Evolutionary conservation across 2,797 vertebrate genomes (phyloP).

Genomic region (Cossypha polioptera): DNA sequence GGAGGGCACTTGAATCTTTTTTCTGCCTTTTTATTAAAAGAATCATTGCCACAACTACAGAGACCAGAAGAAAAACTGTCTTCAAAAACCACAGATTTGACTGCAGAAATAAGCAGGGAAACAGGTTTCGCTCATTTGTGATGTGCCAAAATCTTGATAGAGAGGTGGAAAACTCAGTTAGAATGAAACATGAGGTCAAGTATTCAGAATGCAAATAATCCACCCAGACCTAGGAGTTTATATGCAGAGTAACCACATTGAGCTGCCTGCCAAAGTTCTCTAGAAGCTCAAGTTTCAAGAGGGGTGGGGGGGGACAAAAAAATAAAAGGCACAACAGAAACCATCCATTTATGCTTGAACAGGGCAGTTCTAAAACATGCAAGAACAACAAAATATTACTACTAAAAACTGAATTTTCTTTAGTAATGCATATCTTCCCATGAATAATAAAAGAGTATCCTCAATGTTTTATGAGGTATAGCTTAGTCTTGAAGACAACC

Average conservation of each 20-base stretch:
- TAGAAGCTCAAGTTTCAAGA: not conserved
- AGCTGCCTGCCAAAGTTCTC: not conserved
- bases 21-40: not conserved
- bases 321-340: not conserved
- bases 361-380: not conserved
- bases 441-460: constrained; percentile 1
- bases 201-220: constrained; percentile 41
- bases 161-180: not conserved
- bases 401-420: not conserved
- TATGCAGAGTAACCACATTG: not conserved
- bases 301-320: accelerated
- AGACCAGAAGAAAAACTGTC: not conserved
- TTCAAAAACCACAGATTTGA: not conserved
- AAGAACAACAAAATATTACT: not conserved
- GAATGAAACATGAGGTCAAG: constrained; percentile 4
- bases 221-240: not conserved
- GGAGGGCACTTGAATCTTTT: not conserved
- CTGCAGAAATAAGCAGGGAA: not conserved
- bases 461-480: constrained; percentile 24
- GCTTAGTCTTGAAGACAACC: not conserved
- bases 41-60: not conserved
- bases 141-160: not conserved
- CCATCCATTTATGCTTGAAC: not conserved
- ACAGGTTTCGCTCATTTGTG: not conserved
- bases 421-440: not conserved